Evolutionary conservation across 2,797 vertebrate genomes (phyloP), one percentile per base, ranked within the genome.

Genomic region (Pogoniulus pusillus): DNA sequence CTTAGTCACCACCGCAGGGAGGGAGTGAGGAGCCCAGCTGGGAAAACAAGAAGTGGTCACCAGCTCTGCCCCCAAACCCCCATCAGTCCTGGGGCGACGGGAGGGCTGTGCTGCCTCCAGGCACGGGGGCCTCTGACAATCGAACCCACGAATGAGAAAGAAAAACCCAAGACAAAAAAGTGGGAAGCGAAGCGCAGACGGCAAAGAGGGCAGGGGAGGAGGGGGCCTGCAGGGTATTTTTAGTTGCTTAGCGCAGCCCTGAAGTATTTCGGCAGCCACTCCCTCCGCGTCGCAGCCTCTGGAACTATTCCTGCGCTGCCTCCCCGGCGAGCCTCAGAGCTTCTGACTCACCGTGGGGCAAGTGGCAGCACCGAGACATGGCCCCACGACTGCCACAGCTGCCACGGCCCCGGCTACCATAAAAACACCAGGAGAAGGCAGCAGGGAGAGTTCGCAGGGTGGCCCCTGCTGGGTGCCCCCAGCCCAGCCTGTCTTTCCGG

Each of bases 221-320:
- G 89, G 85, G 89, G 85, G 74, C 55, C 80, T 89, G 91, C 91
- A 49, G 68, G 20, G 82, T 97, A 98, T 98, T 97, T 98, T 97
- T 97, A 97, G 97, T 93, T 27, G 26, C 96, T 97, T 94, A 97
- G 93, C 53, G 22, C 96, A 96, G 97, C 96, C 89, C 94, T 95
- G 74, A 97, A 96, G 8, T 97, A 97, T 97, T 96, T 97, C 77
- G 65, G 82, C 51, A 62, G 94, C 94, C 96, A 90, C 97, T 97
- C 97, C 96, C 96, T 89, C 94, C 81, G 87, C 94, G 77, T 86
- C 81, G 87, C 29, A 55, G 83, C 73, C 79, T 30, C 82, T 83
- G 96, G 82, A 95, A 96, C 94, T 97, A 96, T 96, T 96, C 96
- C 72, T 30, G 92, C 78, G 96, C 95, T 89, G 65, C 72, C 95